Conservation (phyloP, 2,888 invertebrate genomes). For the Laothoe populi region DNA sequence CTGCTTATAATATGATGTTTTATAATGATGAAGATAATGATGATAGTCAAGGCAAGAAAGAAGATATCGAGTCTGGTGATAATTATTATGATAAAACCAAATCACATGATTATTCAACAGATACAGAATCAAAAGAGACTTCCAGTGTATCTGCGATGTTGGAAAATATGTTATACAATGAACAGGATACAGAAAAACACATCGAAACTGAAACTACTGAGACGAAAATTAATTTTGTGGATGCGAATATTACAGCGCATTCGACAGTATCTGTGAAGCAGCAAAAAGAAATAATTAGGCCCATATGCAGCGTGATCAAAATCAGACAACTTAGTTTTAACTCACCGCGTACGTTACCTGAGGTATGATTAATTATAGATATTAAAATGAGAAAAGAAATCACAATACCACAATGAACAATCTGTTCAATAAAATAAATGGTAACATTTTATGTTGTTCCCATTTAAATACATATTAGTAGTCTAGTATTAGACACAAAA, state of each 20-base stretch:
- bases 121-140: neutral
- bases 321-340: conserved; percentile 63
- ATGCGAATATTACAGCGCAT: conserved; percentile 24
- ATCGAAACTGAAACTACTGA: conserved; percentile 27
- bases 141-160: neutral
- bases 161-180: conserved; percentile 22
- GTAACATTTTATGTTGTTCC: too few relatives aligned
- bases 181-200: conserved; percentile 31
- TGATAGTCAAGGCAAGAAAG: conserved; percentile 43
- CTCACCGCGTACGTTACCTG: conserved; percentile 65
- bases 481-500: too few relatives aligned
- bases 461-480: too few relatives aligned
- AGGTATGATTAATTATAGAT: conserved; percentile 53
- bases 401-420: neutral
- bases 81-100: conserved; percentile 42
- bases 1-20: conserved; percentile 58
- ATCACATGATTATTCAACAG: conserved; percentile 23
- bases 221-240: conserved; percentile 20
- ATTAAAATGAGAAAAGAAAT: neutral
- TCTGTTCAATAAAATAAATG: too few relatives aligned
- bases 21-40: conserved; percentile 58
- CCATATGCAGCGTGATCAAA: conserved; percentile 61
- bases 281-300: conserved; percentile 33
- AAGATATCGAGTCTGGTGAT: conserved; percentile 40
- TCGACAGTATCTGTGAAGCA: conserved; percentile 17